Evolutionary conservation across 1,140 invertebrate species (phyloP).

Genomic region (Apis dorsata): DNA sequence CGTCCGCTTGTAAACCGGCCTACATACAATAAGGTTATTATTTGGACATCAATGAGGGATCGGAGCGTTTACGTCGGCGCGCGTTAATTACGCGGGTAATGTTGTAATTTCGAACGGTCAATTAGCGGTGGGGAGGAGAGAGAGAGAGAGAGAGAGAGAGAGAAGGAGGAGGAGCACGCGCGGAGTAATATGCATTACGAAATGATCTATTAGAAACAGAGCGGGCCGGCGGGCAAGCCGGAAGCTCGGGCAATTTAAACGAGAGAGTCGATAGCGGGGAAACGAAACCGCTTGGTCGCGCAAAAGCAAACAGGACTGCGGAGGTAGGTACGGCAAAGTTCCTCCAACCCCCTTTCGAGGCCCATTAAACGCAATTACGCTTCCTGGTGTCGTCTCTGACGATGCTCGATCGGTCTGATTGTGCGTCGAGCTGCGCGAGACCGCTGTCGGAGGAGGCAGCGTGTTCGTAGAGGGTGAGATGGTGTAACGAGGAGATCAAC

Average conservation of each 20-base stretch:
- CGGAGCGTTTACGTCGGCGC: slow-evolving; percentile 2
- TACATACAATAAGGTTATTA: neutral
- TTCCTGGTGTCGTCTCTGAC: slow-evolving; percentile 53
- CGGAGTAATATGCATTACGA: slow-evolving; percentile 14
- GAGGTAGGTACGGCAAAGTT: slow-evolving; percentile 50
- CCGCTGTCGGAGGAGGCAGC: neutral
- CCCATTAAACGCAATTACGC: slow-evolving; percentile 63
- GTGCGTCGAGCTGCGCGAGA: neutral
- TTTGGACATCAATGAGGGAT: neutral
- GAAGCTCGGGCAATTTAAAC: slow-evolving; percentile 38
- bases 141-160: too few species aligned
- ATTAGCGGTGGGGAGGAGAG: neutral
- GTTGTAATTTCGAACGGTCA: slow-evolving; percentile 43
- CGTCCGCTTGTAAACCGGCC: too few species aligned
- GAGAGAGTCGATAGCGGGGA: slow-evolving; percentile 32
- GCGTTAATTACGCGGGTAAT: slow-evolving; percentile 34
- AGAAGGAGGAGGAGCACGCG: neutral
- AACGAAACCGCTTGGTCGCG: slow-evolving; percentile 46
- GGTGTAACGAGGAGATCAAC: neutral
- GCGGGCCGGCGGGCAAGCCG: neutral
- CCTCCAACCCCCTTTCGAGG: slow-evolving; percentile 58
- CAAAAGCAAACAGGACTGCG: slow-evolving; percentile 58
- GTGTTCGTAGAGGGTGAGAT: neutral
- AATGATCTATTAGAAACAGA: slow-evolving; percentile 43
- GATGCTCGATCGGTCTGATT: slow-evolving; percentile 46